Evolutionary conservation across 2,113 vertebrate species (phyloP).

Genomic region (Cettia cetti): DNA sequence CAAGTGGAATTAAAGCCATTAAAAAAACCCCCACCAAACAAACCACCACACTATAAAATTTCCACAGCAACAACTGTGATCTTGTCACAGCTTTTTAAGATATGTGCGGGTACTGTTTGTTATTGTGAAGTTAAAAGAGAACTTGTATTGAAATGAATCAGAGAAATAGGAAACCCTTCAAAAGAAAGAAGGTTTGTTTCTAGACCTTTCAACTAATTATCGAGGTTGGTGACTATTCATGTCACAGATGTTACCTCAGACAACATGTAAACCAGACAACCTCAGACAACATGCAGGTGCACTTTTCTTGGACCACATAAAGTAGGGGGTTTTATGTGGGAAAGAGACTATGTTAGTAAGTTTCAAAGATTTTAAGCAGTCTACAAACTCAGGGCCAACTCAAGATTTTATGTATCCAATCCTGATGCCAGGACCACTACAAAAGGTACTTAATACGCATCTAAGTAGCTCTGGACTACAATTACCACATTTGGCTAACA

Average conservation of each 20-base stretch:
- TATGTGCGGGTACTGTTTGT: not conserved
- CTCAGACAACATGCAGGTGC: not conserved
- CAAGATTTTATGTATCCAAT: not conserved
- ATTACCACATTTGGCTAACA: not conserved
- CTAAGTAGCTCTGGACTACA: not conserved
- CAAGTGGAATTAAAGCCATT: not conserved
- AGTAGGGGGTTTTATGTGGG: not conserved
- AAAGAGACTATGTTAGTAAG: not conserved
- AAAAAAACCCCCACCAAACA: accelerated
- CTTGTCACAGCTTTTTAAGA: not conserved
- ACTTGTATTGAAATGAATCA: not conserved
- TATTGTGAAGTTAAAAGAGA: not conserved
- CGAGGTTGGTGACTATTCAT: not conserved
- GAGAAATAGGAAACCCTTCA: not conserved
- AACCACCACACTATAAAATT: not conserved
- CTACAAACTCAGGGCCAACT: not conserved
- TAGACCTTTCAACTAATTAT: not conserved
- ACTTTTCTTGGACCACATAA: not conserved
- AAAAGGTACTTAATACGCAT: not conserved
- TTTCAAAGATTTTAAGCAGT: not conserved
- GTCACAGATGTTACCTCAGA: not conserved
- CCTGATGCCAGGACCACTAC: not conserved
- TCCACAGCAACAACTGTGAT: not conserved
- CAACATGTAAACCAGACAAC: not conserved
- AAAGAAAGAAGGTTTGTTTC: not conserved